A percentile compares a stretch with the other conserved stretches of the same genome.
These are phyloP conservation scores for Augochlorella aurata DNA, from an alignment of 2,888 invertebrate species.

Conservation along the genomic window DNA sequence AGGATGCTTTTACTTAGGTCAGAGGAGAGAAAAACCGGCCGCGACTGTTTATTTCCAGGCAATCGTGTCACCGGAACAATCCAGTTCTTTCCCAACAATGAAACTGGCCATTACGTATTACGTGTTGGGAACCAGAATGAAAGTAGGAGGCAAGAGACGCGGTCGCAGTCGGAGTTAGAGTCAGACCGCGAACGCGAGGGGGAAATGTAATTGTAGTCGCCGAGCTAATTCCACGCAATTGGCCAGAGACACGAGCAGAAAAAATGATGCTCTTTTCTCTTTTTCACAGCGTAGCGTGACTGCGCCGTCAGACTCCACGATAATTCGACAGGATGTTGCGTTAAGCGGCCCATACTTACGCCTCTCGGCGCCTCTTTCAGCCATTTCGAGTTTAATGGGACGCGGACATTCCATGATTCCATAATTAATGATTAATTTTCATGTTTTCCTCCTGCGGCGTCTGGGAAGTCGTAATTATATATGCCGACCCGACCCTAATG, in stretches of 20 bases:
- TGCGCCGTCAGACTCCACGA: conserved; percentile 19
- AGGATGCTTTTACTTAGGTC: conserved; percentile 11
- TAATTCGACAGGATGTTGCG: conserved; percentile 52
- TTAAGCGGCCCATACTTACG: conserved; percentile 15
- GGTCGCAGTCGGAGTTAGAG: too few relatives aligned
- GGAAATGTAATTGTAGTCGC: conserved; percentile 34
- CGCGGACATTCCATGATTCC: too few relatives aligned
- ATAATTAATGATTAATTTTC: too few relatives aligned
- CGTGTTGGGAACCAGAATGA: conserved; percentile 32
- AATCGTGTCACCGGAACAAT: not conserved
- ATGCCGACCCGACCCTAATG: too few relatives aligned
- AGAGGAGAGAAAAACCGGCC: not conserved
- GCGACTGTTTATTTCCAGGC: conserved; percentile 17
- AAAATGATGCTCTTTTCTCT: not conserved
- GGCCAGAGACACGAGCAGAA: conserved; percentile 13
- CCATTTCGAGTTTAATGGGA: too few relatives aligned
- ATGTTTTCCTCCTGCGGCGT: too few relatives aligned
- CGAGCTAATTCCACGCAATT: conserved; percentile 37
- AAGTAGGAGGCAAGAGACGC: conserved; percentile 23
- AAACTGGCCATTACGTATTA: conserved; percentile 25
- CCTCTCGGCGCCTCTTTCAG: too few relatives aligned
- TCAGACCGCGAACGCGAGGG: not conserved
- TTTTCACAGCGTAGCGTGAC: not conserved
- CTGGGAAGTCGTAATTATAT: too few relatives aligned
- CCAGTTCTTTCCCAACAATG: conserved; percentile 31